Percentiles rank a stretch among this genome's conserved stretches.
Evolutionary conservation across 2,888 invertebrate genomes (phyloP).

Genomic region (Ganaspis brasiliensis): DNA sequence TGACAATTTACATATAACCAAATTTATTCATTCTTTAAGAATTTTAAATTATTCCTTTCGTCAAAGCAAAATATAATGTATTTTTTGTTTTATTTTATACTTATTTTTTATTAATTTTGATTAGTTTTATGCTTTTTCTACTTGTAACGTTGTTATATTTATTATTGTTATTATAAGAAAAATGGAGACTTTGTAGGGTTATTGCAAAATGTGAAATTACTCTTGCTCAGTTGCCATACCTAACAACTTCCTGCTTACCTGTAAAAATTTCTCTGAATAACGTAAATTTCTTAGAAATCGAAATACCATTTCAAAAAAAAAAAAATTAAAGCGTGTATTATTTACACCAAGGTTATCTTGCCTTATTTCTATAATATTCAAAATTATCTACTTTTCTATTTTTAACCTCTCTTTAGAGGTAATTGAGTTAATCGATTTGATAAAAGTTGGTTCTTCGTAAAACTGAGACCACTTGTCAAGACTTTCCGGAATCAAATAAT

Average conservation of each 20-base stretch:
- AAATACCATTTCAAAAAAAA: not conserved
- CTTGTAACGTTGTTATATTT: too few relatives aligned
- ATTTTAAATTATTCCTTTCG: too few relatives aligned
- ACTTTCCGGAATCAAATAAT: not conserved
- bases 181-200: too few relatives aligned
- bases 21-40: too few relatives aligned
- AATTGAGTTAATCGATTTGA: constrained; percentile 56
- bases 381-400: constrained; percentile 27
- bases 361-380: not conserved
- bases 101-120: too few relatives aligned
- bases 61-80: too few relatives aligned
- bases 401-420: constrained; percentile 43
- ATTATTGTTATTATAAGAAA: too few relatives aligned
- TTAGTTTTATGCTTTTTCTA: too few relatives aligned
- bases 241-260: constrained; percentile 24
- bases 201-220: not conserved
- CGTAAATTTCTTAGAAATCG: not conserved
- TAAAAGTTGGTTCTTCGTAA: constrained; percentile 48
- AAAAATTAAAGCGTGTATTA: not conserved
- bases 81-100: too few relatives aligned
- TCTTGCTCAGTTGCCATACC: not conserved
- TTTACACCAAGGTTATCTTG: not conserved
- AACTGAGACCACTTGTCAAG: constrained; percentile 11
- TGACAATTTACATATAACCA: too few relatives aligned
- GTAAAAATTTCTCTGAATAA: not conserved